Percentiles rank a stretch among this genome's conserved stretches.
These are phyloP conservation scores for Drosophila elegans DNA, from an alignment of 1,140 invertebrate species.

Conservation along the genomic window DNA sequence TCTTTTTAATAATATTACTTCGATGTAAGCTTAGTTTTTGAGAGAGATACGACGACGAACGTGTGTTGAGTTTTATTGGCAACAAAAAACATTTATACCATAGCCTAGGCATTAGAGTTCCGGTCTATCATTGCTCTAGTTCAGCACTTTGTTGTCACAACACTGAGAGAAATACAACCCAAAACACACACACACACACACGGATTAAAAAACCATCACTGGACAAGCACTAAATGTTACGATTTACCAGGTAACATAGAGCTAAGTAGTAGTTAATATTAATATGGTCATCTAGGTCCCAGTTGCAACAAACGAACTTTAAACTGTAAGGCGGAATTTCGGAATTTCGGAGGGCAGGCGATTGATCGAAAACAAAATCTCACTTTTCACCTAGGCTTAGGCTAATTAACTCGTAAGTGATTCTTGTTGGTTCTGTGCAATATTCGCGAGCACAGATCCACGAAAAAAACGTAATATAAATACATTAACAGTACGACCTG, in stretches of 20 bases:
- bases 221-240: conserved; percentile 77
- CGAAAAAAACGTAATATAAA: conserved; percentile 21
- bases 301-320: conserved; percentile 61
- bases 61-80: conserved; percentile 81
- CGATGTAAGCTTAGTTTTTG: conserved; percentile 60
- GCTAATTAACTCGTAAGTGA: conserved; percentile 50
- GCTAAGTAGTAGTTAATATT: conserved; percentile 62
- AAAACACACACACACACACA: conserved; percentile 17
- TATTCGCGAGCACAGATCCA: conserved; percentile 23
- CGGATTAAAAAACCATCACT: conserved; percentile 29
- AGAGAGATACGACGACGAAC: conserved; percentile 53
- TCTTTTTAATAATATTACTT: conserved; percentile 58
- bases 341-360: conserved; percentile 23
- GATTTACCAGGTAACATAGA: conserved; percentile 66
- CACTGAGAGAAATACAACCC: conserved; percentile 35
- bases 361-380: conserved; percentile 39
- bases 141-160: conserved; percentile 72
- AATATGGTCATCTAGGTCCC: conserved; percentile 68
- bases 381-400: conserved; percentile 47
- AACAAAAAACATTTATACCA: conserved; percentile 67
- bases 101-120: conserved; percentile 63
- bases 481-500: conserved; percentile 73
- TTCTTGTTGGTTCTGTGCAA: conserved; percentile 39
- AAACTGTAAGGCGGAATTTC: conserved; percentile 56
- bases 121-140: conserved; percentile 64